Percentiles rank a stretch among this genome's conserved stretches.
Evolutionary conservation across 1,140 invertebrate genomes (phyloP).

Genomic region (Brachionus manjavacas): DNA sequence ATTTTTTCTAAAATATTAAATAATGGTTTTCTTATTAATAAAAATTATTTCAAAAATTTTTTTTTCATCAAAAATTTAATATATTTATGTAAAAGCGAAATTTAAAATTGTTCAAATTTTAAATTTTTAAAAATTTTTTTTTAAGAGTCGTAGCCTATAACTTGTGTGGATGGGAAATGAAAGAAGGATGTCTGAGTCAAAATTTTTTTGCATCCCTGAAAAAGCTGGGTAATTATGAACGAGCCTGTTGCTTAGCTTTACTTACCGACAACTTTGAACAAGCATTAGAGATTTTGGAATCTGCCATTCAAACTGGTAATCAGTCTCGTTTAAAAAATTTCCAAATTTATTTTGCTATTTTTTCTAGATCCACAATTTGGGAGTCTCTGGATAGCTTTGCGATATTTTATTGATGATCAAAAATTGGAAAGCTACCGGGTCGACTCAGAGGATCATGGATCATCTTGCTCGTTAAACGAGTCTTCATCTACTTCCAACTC

Average conservation of each 20-base stretch:
- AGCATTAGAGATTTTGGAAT: slow-evolving; percentile 76
- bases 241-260: slow-evolving; percentile 80
- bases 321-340: too few relatives aligned
- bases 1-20: too few relatives aligned
- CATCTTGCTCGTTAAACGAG: neutral
- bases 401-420: slow-evolving; percentile 32
- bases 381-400: slow-evolving; percentile 20
- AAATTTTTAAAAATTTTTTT: slow-evolving; percentile 41
- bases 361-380: neutral
- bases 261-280: slow-evolving; percentile 77
- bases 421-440: neutral
- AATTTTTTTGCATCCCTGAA: slow-evolving; percentile 57
- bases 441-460: neutral
- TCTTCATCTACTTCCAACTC: neutral
- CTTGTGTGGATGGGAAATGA: slow-evolving; percentile 79
- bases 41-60: too few relatives aligned
- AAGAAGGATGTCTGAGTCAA: slow-evolving; percentile 61
- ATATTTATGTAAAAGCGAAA: too few relatives aligned
- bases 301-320: slow-evolving; percentile 44
- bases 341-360: too few relatives aligned
- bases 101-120: neutral
- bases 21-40: too few relatives aligned
- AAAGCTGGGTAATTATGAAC: slow-evolving; percentile 62
- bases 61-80: too few relatives aligned
- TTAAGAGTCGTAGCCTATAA: slow-evolving; percentile 69